phyloP scores from a whole-genome alignment of 2,113 vertebrate genomes.

The Colistium nudipinnis region DNA sequence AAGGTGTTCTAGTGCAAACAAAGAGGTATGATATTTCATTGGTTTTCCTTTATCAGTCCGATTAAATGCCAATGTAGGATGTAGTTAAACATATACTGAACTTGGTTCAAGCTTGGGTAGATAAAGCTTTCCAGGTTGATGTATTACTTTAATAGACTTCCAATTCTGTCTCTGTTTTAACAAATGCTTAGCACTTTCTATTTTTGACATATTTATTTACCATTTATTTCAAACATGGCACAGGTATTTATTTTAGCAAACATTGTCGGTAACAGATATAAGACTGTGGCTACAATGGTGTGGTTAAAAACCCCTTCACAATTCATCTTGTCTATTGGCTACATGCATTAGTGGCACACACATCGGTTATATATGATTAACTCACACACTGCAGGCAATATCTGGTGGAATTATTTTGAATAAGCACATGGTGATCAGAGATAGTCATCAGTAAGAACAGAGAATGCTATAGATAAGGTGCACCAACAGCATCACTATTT shows the following conservation, averaged over 20 bases:
- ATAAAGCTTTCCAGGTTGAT: neutral
- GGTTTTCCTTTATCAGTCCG: no score
- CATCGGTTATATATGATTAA: slow-evolving; percentile 22
- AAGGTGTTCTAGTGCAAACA: neutral
- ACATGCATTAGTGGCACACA: slow-evolving; percentile 65
- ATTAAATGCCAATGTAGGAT: no score
- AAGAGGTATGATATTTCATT: neutral
- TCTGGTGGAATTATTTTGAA: slow-evolving; percentile 18
- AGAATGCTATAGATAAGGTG: neutral
- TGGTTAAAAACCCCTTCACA: slow-evolving; percentile 13
- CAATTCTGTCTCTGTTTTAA: neutral
- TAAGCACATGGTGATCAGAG: slow-evolving; percentile 3
- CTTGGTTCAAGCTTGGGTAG: no score
- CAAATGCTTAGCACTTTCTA: neutral
- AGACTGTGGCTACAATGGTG: slow-evolving; percentile 33
- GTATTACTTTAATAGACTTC: neutral
- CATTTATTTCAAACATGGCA: slow-evolving; percentile 72
- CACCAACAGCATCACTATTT: neutral
- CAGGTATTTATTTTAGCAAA: slow-evolving; percentile 36
- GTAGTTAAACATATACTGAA: no score
- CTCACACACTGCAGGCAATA: slow-evolving; percentile 34
- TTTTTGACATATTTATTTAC: neutral
- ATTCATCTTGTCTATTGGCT: slow-evolving; percentile 38
- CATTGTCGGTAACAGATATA: slow-evolving; percentile 53
- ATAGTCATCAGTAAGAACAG: slow-evolving; percentile 9